phyloP scores from a whole-genome alignment of 2,797 vertebrate species.

The Sebastes ruberrimus region DNA sequence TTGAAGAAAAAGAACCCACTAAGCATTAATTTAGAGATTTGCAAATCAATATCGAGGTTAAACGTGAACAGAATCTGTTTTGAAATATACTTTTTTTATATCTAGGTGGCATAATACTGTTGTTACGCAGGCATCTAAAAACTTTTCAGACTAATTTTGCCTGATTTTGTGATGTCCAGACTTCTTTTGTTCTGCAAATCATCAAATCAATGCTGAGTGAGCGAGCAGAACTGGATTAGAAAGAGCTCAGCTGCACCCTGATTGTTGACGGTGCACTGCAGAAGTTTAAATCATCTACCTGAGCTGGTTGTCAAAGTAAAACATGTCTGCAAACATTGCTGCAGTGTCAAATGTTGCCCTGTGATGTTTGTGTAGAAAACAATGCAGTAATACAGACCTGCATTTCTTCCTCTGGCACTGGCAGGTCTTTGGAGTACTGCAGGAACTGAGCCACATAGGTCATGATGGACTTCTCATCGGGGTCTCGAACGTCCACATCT shows the following conservation, averaged over 20 bases:
- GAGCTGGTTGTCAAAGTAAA: neutral
- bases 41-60: neutral
- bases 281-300: neutral
- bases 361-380: neutral
- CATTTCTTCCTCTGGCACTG: slow-evolving; percentile 72
- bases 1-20: neutral
- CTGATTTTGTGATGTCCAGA: neutral
- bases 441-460: slow-evolving; percentile 97
- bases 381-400: slow-evolving; percentile 74
- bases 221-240: neutral
- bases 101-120: neutral
- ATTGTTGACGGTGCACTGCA: neutral
- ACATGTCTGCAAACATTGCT: neutral
- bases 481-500: slow-evolving; percentile 93
- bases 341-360: neutral
- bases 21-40: neutral
- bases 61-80: neutral
- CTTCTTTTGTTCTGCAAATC: neutral
- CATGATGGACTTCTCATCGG: slow-evolving; percentile 98
- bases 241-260: neutral
- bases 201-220: neutral
- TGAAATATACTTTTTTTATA: neutral
- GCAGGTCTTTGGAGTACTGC: slow-evolving; percentile 88
- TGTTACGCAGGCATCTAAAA: neutral
- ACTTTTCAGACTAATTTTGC: neutral